phyloP scores from a whole-genome alignment of 2,797 vertebrate genomes.

The Thaleichthys pacificus region DNA sequence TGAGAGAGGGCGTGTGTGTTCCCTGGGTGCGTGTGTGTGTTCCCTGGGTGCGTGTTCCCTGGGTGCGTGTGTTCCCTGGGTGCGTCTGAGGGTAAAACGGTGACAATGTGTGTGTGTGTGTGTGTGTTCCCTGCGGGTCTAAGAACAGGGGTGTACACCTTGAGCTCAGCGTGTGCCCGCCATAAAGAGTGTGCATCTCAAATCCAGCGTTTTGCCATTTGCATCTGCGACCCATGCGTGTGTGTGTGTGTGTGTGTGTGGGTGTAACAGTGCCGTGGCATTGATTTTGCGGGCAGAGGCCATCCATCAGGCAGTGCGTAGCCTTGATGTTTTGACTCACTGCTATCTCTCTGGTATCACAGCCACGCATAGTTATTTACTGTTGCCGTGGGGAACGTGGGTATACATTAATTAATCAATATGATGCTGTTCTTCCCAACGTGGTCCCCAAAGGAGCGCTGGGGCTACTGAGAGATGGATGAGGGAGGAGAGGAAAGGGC shows the following conservation, averaged over 20 bases:
- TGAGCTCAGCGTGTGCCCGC: too few species aligned
- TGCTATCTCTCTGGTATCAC: conserved; percentile 58
- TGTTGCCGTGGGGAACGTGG: conserved; percentile 55
- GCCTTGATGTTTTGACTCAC: conserved; percentile 68
- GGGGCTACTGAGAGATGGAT: conserved; percentile 34
- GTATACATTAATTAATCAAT: conserved; percentile 73
- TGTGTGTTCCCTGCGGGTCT: neutral
- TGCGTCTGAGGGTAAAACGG: neutral
- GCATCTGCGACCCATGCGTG: conserved; percentile 24
- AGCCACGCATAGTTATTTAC: conserved; percentile 62
- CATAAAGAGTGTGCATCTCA: neutral
- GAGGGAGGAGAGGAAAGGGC: conserved; percentile 22
- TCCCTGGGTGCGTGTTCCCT: neutral
- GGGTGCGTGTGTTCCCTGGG: conserved; percentile 8
- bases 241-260: conserved; percentile 9
- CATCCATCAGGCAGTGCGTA: conserved; percentile 64
- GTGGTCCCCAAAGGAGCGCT: neutral
- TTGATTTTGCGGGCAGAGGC: conserved; percentile 63
- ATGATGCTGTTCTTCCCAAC: conserved; percentile 43
- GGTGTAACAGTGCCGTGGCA: conserved; percentile 33
- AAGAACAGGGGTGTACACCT: too few species aligned
- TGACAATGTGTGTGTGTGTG: neutral
- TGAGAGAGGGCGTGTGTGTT: neutral
- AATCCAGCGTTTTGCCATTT: conserved; percentile 14
- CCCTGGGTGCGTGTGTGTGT: neutral